Conservation (phyloP, 92 coral and sea anemone species). For the Zoanthus solanderi region DNA sequence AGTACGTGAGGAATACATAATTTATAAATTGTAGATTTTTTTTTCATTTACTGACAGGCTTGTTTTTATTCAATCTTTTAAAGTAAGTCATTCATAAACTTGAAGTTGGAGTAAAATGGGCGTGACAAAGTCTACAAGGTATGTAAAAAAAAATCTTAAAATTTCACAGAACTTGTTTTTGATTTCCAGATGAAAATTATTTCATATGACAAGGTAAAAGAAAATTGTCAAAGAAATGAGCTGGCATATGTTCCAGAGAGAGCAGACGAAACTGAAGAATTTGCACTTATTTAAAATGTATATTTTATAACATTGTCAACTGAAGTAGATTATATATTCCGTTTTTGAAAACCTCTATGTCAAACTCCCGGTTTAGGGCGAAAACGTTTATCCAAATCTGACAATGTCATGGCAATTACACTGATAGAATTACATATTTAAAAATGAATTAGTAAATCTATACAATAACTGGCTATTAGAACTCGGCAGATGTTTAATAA, state of each 20-base stretch:
- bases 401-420: not conserved
- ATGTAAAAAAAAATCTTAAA: not conserved
- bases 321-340: too few relatives aligned
- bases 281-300: not conserved
- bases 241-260: not conserved
- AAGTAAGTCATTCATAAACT: too few relatives aligned
- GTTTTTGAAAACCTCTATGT: not conserved
- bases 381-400: not conserved
- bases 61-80: too few relatives aligned
- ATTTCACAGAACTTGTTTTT: not conserved
- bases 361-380: not conserved
- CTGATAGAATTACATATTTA: not conserved
- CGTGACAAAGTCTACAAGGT: not conserved
- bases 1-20: too few relatives aligned
- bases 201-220: not conserved
- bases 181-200: not conserved
- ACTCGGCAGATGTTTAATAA: constrained; percentile 3
- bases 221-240: not conserved
- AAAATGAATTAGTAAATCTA: not conserved
- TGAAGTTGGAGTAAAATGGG: not conserved
- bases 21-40: too few relatives aligned
- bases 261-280: not conserved
- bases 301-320: not conserved
- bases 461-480: not conserved
- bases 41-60: too few relatives aligned